A percentile compares a stretch with the other conserved stretches of the same genome.
Evolutionary conservation across 2,113 vertebrate genomes (phyloP).

Genomic region (Riparia riparia): DNA sequence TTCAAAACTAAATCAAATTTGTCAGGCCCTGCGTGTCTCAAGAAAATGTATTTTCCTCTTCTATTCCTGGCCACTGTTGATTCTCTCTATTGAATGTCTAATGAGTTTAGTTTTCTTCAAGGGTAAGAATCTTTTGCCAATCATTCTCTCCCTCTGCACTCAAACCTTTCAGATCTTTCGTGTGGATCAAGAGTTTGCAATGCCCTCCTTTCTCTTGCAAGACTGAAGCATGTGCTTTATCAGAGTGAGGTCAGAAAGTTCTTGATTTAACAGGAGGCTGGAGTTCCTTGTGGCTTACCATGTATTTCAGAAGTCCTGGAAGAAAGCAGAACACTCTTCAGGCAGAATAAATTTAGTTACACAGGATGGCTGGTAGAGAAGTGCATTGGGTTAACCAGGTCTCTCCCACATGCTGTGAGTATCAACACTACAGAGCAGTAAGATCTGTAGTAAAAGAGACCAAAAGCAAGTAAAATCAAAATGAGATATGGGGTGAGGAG

Average conservation of each 20-base stretch:
- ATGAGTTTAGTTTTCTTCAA: slow-evolving; percentile 46
- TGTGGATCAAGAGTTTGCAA: background rate
- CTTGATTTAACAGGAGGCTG: slow-evolving; percentile 39
- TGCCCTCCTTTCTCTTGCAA: background rate
- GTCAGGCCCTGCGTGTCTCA: slow-evolving; percentile 18
- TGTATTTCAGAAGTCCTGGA: slow-evolving; percentile 31
- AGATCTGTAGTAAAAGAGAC: background rate
- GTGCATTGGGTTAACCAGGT: slow-evolving; percentile 10
- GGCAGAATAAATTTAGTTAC: slow-evolving; percentile 47
- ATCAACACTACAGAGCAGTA: slow-evolving; percentile 6
- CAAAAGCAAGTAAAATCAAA: slow-evolving; percentile 29
- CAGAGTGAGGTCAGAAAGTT: slow-evolving; percentile 28
- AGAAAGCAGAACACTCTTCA: slow-evolving; percentile 39
- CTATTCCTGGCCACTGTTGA: background rate
- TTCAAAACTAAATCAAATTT: slow-evolving; percentile 42
- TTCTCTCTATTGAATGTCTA: slow-evolving; percentile 49
- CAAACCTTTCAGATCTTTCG: background rate
- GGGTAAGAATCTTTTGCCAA: slow-evolving; percentile 7
- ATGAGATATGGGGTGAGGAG: accelerated
- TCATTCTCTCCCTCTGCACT: background rate
- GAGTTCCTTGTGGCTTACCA: slow-evolving; percentile 20
- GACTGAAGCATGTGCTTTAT: background rate
- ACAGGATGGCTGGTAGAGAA: background rate
- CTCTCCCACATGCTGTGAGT: slow-evolving; percentile 15
- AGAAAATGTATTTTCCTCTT: slow-evolving; percentile 34